phyloP scores from a whole-genome alignment of 1,140 invertebrate species.

The Harlomillsia oculata region DNA sequence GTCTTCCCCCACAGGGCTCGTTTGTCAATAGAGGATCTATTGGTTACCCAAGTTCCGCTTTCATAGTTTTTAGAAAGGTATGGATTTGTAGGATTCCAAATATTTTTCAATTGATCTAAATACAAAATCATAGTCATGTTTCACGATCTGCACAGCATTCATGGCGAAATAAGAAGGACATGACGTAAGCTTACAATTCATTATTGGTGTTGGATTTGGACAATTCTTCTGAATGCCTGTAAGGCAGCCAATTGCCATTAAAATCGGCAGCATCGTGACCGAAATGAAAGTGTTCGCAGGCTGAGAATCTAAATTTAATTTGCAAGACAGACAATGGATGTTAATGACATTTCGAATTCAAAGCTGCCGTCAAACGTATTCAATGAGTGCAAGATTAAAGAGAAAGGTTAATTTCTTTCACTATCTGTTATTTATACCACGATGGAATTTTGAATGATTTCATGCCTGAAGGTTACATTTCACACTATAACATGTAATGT shows the following conservation, averaged over 20 bases:
- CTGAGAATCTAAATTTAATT: too few species aligned
- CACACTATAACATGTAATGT: too few species aligned
- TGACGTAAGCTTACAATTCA: conserved; percentile 26
- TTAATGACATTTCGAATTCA: too few species aligned
- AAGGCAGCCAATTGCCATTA: conserved; percentile 28
- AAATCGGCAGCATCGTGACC: conserved; percentile 22
- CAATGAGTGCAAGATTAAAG: too few species aligned
- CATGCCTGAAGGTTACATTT: too few species aligned
- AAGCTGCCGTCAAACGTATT: too few species aligned
- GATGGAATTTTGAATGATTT: too few species aligned
- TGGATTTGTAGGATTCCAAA: conserved; percentile 34
- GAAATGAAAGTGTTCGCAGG: too few species aligned
- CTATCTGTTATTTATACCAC: too few species aligned
- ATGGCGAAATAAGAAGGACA: neutral
- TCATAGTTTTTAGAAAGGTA: conserved; percentile 19
- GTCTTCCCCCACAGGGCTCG: conserved; percentile 12
- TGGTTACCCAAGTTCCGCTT: conserved; percentile 23
- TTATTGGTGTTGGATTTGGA: conserved; percentile 12
- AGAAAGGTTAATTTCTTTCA: too few species aligned
- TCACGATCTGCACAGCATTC: neutral
- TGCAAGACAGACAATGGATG: too few species aligned
- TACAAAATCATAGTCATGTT: neutral
- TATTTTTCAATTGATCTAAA: conserved; percentile 32
- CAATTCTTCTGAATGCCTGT: conserved; percentile 27
- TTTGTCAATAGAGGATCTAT: conserved; percentile 12